Base-by-base conservation (phyloP, 2,888 invertebrate genomes). In the Melieria picta region DNA sequence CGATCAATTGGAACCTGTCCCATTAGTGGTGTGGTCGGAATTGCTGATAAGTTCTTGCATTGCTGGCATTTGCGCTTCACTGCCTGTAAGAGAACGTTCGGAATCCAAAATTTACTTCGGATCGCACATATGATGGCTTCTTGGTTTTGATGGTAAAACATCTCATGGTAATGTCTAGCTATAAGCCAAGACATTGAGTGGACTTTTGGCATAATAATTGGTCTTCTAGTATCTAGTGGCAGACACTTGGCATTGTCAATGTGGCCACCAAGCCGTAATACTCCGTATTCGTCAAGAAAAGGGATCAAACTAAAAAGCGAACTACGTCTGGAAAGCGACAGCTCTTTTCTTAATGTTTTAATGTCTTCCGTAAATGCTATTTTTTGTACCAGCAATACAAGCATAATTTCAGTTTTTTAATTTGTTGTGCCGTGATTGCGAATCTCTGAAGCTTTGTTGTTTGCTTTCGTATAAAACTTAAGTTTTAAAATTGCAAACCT, bases 201-300 rank as follows among this genome's bases (percentile, higher is more conserved):
- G n/a, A 30, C 9, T 48, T 66, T 46, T 58, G 66, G 58, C 16
- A 66, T 47, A 56, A 68, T 68, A 43, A 63, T 30, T 46, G 63
- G 57, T 11, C 47, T 56, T 57, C 63, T 69, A 3, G 69, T 63
- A 13, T 13, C 30, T 9, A 46, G 10, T 5, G 69, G 69, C 11
- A 68, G 45, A 52, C 55, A 68, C 10, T 43, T 5, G n/a, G 68
- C 68, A 5, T 60, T 60, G 9, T 67, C 61, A 43, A 61, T 68
- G 4, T 55, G 68, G 10, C 68, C 62, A 9, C 45, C 55, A 13
- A 62, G 4, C 0, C 68, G 61, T 16, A 68, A 7, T 46, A 61
- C n/a, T 62, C 62, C 62, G 11, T 61, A 45, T 7, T 45, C 62
- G 11, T 68, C 62, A 5, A 68, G 6, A 0, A 68, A 10, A n/a